Conservation (phyloP, 2,888 invertebrate genomes). For the Teleogryllus oceanicus region DNA sequence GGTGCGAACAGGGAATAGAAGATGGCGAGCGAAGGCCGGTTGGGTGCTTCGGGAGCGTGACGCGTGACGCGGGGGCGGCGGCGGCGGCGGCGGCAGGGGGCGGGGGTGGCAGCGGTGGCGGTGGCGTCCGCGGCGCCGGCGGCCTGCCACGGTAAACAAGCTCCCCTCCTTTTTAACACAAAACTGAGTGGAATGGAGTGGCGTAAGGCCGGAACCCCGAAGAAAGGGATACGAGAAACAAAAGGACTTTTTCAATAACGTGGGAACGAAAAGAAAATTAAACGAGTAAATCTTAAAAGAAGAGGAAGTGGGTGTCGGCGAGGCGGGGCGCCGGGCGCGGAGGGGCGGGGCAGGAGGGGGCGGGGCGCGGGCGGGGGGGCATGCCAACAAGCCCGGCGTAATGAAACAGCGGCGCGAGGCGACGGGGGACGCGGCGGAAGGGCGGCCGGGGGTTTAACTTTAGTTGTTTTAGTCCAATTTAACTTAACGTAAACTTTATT, state of each 20-base stretch:
- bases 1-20: no score
- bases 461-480: conserved; percentile 35
- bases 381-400: conserved; percentile 29
- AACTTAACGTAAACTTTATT: conserved; percentile 37
- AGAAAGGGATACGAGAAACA: conserved; percentile 28
- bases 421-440: background rate
- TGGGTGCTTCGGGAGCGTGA: no score
- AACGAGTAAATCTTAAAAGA: conserved; percentile 32
- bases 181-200: conserved; percentile 12
- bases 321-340: background rate
- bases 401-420: conserved; percentile 31
- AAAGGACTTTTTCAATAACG: conserved; percentile 38
- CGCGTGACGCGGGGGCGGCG: no score
- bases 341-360: conserved; percentile 21
- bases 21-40: no score
- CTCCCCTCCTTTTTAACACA: conserved; percentile 1
- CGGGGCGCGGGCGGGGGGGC: conserved; percentile 21
- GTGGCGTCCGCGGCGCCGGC: background rate
- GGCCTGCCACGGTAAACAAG: conserved; percentile 4
- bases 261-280: conserved; percentile 37
- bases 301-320: conserved; percentile 21
- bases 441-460: conserved; percentile 29
- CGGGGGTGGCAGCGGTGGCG: no score
- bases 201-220: background rate
- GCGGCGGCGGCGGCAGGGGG: no score